These are phyloP conservation scores for Metalampra italica DNA, from an alignment of 2,888 invertebrate genomes.

Conservation along the genomic window DNA sequence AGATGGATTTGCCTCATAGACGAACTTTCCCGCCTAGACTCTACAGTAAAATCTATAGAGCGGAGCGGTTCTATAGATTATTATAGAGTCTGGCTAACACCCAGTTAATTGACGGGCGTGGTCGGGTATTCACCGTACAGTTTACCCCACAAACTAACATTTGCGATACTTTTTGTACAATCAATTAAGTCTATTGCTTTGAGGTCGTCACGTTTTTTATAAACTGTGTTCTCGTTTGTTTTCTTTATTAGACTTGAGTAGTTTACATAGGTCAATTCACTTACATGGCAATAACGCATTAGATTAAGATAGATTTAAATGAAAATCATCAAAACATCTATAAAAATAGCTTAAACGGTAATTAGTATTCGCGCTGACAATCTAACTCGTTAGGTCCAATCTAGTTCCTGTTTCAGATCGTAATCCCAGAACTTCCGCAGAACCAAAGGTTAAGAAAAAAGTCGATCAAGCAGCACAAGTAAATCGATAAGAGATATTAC, in stretches of 20 bases:
- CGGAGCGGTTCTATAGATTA: too few species aligned
- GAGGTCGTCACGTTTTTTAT: constrained; percentile 43
- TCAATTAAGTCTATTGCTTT: constrained; percentile 44
- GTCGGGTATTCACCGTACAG: too few species aligned
- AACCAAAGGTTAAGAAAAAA: background rate
- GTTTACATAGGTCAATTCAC: too few species aligned
- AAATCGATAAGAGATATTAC: background rate
- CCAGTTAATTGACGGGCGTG: too few species aligned
- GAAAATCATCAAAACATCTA: too few species aligned
- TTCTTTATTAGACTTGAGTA: constrained; percentile 13
- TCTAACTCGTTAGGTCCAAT: background rate
- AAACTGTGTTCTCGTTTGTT: constrained; percentile 24
- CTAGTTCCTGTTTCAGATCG: background rate
- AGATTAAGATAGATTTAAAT: too few species aligned
- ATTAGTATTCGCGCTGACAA: background rate
- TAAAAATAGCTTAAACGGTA: background rate
- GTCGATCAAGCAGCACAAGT: background rate
- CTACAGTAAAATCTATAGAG: too few species aligned
- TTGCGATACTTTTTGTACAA: constrained; percentile 36
- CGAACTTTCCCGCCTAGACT: too few species aligned
- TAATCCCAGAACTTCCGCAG: background rate
- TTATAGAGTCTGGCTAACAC: too few species aligned
- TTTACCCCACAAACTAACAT: background rate
- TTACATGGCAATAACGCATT: background rate
- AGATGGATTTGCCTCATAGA: too few species aligned